phyloP scores from a whole-genome alignment of 2,888 invertebrate species.

The Parthenolecanium corni region DNA sequence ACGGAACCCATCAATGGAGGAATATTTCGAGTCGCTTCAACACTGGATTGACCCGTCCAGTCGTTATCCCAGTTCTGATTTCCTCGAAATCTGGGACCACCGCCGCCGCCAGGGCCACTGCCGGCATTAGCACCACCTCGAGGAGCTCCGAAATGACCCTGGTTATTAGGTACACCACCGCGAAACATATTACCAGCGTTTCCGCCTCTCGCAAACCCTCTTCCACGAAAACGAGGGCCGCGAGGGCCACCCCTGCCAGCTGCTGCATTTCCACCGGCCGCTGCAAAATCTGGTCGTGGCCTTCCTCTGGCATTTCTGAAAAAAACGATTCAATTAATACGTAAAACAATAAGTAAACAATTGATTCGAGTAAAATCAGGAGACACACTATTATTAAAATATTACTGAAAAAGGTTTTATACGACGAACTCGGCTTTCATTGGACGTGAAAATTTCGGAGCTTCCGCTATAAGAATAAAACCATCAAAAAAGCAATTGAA shows the following conservation, averaged over 20 bases:
- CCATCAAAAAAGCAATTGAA: no score
- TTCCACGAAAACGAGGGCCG: conserved; percentile 30
- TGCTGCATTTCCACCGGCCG: not conserved
- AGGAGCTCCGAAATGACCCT: conserved; percentile 36
- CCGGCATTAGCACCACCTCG: conserved; percentile 39
- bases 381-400: no score
- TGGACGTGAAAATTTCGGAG: not conserved
- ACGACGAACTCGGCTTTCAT: not conserved
- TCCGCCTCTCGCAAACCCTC: conserved; percentile 36
- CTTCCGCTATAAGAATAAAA: no score
- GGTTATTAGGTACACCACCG: conserved; percentile 39
- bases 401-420: not conserved
- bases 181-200: conserved; percentile 36
- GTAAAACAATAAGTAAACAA: no score
- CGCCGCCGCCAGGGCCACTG: conserved; percentile 35
- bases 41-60: conserved; percentile 45
- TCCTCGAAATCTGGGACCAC: conserved; percentile 44
- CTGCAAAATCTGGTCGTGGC: not conserved
- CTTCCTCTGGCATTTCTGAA: no score
- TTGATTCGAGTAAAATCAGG: no score
- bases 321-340: no score
- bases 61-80: conserved; percentile 36
- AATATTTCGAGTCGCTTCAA: conserved; percentile 35
- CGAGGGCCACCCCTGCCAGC: conserved; percentile 31
- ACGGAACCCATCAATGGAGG: conserved; percentile 29